These are phyloP conservation scores for Alligator sinensis DNA, from an alignment of 2,113 vertebrate species.

Conservation along the genomic window DNA sequence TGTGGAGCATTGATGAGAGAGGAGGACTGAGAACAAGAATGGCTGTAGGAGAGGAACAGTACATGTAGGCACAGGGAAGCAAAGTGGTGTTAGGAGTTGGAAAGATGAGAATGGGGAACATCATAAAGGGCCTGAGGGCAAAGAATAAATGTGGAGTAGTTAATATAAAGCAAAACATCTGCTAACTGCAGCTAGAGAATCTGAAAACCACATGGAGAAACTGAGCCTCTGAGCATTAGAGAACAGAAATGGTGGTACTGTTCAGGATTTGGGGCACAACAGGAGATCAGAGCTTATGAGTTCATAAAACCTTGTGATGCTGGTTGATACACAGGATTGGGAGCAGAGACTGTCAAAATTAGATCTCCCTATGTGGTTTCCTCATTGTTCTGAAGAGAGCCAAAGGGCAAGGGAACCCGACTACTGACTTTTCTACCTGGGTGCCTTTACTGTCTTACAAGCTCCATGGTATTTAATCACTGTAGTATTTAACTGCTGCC, in stretches of 20 bases:
- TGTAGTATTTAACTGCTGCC: background rate
- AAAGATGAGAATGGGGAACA: background rate
- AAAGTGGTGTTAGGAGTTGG: no score
- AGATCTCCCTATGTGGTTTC: background rate
- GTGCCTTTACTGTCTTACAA: background rate
- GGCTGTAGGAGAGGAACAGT: background rate
- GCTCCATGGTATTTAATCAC: background rate
- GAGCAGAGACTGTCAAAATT: slow-evolving; percentile 18
- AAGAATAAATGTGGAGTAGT: background rate
- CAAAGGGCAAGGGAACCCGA: background rate
- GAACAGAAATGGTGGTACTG: background rate
- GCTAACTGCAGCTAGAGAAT: background rate
- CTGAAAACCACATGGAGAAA: background rate
- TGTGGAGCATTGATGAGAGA: background rate
- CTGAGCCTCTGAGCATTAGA: background rate
- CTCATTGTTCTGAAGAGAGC: background rate
- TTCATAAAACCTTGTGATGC: rapidly evolving
- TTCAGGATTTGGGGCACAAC: background rate
- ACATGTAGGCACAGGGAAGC: no score
- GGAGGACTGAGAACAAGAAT: background rate
- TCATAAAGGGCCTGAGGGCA: background rate
- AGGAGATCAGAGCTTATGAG: background rate
- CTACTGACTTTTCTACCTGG: background rate
- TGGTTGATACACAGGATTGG: background rate
- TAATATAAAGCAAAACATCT: background rate